phyloP scores from a whole-genome alignment of 2,888 invertebrate genomes.

The Glaucopsyche alexis region DNA sequence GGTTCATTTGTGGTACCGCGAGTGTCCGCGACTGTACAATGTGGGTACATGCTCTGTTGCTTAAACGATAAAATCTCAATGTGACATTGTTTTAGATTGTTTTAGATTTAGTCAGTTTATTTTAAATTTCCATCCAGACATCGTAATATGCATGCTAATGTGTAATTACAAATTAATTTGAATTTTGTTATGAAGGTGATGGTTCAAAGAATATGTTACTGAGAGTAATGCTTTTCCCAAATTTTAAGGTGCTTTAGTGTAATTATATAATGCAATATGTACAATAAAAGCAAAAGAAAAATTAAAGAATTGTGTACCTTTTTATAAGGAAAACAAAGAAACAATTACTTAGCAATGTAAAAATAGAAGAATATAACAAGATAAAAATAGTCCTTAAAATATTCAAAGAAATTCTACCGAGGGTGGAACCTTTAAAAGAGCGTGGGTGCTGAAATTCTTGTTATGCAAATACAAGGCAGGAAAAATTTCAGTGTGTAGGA shows the following conservation, averaged over 20 bases:
- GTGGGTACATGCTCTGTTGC: too few species aligned
- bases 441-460: conserved; percentile 5
- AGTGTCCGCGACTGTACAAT: too few species aligned
- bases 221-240: too few species aligned
- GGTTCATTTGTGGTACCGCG: too few species aligned
- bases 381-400: not conserved
- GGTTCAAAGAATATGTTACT: too few species aligned
- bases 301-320: too few species aligned
- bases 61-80: not conserved
- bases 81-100: conserved; percentile 18
- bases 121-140: not conserved
- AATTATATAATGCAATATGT: too few species aligned
- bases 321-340: not conserved
- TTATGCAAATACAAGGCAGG: not conserved
- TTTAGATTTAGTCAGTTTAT: not conserved
- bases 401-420: not conserved
- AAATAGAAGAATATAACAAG: not conserved
- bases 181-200: not conserved
- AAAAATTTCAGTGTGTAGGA: not conserved
- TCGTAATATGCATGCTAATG: not conserved
- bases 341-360: not conserved
- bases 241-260: too few species aligned
- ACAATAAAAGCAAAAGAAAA: too few species aligned
- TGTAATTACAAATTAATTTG: not conserved
- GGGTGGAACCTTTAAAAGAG: not conserved